Conservation (phyloP, 2,888 invertebrate species). For the Melolontha melolontha region DNA sequence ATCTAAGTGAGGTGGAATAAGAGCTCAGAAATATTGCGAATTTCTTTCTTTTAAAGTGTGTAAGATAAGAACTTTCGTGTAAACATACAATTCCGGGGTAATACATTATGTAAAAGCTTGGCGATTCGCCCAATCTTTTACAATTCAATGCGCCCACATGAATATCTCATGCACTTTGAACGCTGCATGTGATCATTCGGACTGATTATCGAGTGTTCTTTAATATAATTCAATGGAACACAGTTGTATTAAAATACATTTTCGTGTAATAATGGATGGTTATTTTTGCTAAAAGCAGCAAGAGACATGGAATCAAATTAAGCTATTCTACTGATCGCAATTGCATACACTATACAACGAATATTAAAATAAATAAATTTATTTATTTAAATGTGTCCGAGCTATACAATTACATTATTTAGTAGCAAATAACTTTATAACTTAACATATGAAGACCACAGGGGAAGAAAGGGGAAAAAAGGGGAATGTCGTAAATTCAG, state of each 20-base stretch:
- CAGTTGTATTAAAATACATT: not conserved
- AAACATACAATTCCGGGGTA: constrained; percentile 53
- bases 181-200: constrained; percentile 47
- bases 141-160: constrained; percentile 55
- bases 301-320: too few species aligned
- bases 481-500: too few species aligned
- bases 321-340: too few species aligned
- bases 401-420: too few species aligned
- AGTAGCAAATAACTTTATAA: too few species aligned
- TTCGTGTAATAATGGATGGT: too few species aligned
- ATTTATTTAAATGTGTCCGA: too few species aligned
- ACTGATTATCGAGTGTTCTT: constrained; percentile 43
- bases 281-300: too few species aligned
- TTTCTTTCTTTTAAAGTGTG: constrained; percentile 44
- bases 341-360: too few species aligned
- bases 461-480: too few species aligned
- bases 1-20: constrained; percentile 37
- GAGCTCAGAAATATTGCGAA: constrained; percentile 37
- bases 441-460: too few species aligned
- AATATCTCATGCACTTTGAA: constrained; percentile 54
- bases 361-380: too few species aligned
- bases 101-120: constrained; percentile 54
- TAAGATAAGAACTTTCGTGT: constrained; percentile 52
- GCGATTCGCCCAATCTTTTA: constrained; percentile 55
- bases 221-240: not conserved